Percentiles rank a stretch among this genome's conserved stretches.
Conservation (phyloP, 2,113 vertebrate genomes). For the Rhinogobius similis region DNA sequence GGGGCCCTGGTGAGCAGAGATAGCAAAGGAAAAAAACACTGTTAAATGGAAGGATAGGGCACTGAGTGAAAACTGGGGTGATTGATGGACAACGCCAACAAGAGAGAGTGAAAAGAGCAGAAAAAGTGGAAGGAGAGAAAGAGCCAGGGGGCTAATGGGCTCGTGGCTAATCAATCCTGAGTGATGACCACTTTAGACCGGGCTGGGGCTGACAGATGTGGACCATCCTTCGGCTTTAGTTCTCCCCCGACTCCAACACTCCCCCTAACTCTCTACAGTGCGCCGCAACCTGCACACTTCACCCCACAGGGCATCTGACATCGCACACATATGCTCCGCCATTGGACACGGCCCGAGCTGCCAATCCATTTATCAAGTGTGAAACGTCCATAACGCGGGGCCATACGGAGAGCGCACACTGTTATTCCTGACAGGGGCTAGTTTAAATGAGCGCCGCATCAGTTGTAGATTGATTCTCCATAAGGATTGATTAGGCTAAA, state of each 20-base stretch:
- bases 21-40: constrained; percentile 7
- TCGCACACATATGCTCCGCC: constrained; percentile 19
- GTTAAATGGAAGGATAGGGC: constrained; percentile 23
- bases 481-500: constrained; percentile 67
- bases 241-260: constrained; percentile 52
- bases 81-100: constrained; percentile 31
- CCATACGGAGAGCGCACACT: constrained; percentile 6
- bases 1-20: not conserved
- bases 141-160: constrained; percentile 73
- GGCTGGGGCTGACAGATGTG: constrained; percentile 66
- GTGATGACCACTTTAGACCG: constrained; percentile 73
- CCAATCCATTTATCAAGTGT: constrained; percentile 26
- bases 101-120: constrained; percentile 24
- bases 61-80: constrained; percentile 34
- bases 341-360: constrained; percentile 11
- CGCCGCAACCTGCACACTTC: constrained; percentile 12
- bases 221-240: constrained; percentile 66
- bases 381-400: constrained; percentile 22
- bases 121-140: constrained; percentile 51
- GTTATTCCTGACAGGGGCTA: constrained; percentile 43
- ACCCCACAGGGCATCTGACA: constrained; percentile 19
- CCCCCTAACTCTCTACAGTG: constrained; percentile 38
- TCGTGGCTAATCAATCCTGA: constrained; percentile 73
- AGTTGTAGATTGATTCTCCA: constrained; percentile 67
- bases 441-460: constrained; percentile 58